These are phyloP conservation scores for Stigmatopora argus DNA, from an alignment of 2,113 vertebrate genomes.

Conservation along the genomic window DNA sequence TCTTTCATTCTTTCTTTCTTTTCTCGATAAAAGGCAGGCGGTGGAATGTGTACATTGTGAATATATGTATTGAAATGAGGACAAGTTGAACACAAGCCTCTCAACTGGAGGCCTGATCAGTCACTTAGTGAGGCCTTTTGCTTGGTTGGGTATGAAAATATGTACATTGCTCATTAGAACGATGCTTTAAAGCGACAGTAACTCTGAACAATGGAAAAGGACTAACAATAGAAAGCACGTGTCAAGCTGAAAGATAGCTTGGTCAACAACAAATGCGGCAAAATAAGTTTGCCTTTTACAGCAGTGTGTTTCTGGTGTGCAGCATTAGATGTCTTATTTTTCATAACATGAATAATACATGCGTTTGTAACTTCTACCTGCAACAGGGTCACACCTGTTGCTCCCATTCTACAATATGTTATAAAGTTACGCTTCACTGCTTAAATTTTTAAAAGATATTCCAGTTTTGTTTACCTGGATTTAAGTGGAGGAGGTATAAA, in stretches of 20 bases:
- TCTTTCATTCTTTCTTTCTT: constrained; percentile 31
- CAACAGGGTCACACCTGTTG: constrained; percentile 67
- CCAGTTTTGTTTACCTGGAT: neutral
- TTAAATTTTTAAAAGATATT: neutral
- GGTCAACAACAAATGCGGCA: neutral
- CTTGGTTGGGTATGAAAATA: neutral
- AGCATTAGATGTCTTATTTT: constrained; percentile 55
- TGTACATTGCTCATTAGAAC: neutral
- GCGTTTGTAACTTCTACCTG: constrained; percentile 58
- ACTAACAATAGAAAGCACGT: neutral
- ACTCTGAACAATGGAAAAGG: neutral
- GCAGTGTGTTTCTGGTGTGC: constrained; percentile 26
- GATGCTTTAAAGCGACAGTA: neutral
- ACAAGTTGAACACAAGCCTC: constrained; percentile 10
- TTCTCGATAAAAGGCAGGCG: constrained; percentile 68
- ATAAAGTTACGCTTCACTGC: neutral
- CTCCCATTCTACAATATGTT: constrained; percentile 3
- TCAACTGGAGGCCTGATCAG: neutral
- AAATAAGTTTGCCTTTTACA: neutral
- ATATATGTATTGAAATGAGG: constrained; percentile 41
- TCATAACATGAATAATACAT: constrained; percentile 75
- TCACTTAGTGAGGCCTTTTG: neutral
- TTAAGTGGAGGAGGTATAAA: neutral
- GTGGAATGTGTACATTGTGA: constrained; percentile 58
- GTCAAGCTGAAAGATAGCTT: neutral